Evolutionary conservation across 2,797 vertebrate genomes (phyloP).

Genomic region (Notamacropus eugenii): DNA sequence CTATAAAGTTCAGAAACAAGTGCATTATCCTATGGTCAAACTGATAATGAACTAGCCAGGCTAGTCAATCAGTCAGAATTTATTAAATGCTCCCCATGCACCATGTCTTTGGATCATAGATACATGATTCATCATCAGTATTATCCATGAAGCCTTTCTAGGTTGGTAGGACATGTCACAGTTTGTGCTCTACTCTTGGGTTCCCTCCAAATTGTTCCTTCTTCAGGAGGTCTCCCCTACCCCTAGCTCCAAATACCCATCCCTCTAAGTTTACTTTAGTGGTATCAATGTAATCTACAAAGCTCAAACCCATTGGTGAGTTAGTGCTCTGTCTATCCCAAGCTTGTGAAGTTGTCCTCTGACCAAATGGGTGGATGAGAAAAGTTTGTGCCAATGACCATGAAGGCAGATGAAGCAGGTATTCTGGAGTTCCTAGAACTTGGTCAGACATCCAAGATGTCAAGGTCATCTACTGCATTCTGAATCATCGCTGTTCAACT

Average conservation of each 20-base stretch:
- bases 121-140: background rate
- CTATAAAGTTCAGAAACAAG: background rate
- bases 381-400: background rate
- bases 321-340: background rate
- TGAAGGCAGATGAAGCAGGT: background rate
- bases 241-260: no score
- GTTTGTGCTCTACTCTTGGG: background rate
- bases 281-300: background rate
- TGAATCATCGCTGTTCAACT: background rate
- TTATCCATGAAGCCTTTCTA: background rate
- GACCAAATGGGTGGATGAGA: background rate
- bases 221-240: background rate
- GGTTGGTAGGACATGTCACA: background rate
- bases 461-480: background rate
- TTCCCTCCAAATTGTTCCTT: background rate
- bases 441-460: background rate
- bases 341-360: background rate
- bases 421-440: background rate
- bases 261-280: no score
- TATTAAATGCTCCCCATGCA: background rate
- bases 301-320: background rate
- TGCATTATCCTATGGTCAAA: background rate
- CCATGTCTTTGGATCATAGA: background rate
- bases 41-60: background rate
- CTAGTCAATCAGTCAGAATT: background rate